Conservation (phyloP, 2,888 invertebrate species). For the Phoronis australis region DNA sequence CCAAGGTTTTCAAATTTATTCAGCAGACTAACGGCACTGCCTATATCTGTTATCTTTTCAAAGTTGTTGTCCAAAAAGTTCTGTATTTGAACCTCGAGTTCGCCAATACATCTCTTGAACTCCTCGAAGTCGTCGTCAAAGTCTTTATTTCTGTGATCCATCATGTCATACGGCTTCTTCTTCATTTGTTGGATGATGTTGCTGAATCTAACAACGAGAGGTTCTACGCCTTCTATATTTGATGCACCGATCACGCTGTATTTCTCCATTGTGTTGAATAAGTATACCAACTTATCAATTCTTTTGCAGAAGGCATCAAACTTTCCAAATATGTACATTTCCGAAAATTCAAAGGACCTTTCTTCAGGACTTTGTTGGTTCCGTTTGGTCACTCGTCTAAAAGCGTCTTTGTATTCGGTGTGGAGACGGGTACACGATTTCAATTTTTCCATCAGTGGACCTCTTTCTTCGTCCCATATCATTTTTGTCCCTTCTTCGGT, state of each 20-base stretch:
- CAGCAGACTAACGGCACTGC: too few species aligned
- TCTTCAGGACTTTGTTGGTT: slow-evolving; percentile 38
- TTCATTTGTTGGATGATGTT: slow-evolving; percentile 65
- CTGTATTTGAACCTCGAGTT: slow-evolving; percentile 68
- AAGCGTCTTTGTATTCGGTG: slow-evolving; percentile 60
- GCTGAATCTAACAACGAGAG: slow-evolving; percentile 65
- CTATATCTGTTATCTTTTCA: too few species aligned
- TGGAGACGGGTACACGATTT: slow-evolving; percentile 58
- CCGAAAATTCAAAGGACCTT: slow-evolving; percentile 48
- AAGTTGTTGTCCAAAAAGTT: slow-evolving; percentile 64
- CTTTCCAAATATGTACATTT: slow-evolving; percentile 52
- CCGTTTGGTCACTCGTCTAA: slow-evolving; percentile 55
- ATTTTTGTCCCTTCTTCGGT: slow-evolving; percentile 32
- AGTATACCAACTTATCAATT: slow-evolving; percentile 56
- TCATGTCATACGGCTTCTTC: slow-evolving; percentile 69
- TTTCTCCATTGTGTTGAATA: slow-evolving; percentile 67
- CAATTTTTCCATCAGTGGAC: slow-evolving; percentile 40
- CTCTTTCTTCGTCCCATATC: slow-evolving; percentile 40
- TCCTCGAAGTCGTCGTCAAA: slow-evolving; percentile 73
- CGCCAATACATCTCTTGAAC: slow-evolving; percentile 66
- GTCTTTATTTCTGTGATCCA: slow-evolving; percentile 70
- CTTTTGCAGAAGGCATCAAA: slow-evolving; percentile 48
- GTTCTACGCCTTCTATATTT: slow-evolving; percentile 74
- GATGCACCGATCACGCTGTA: slow-evolving; percentile 72
- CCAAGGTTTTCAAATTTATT: too few species aligned